Evolutionary conservation across 1,140 invertebrate species (phyloP).

Genomic region (Aleiodes sp.): DNA sequence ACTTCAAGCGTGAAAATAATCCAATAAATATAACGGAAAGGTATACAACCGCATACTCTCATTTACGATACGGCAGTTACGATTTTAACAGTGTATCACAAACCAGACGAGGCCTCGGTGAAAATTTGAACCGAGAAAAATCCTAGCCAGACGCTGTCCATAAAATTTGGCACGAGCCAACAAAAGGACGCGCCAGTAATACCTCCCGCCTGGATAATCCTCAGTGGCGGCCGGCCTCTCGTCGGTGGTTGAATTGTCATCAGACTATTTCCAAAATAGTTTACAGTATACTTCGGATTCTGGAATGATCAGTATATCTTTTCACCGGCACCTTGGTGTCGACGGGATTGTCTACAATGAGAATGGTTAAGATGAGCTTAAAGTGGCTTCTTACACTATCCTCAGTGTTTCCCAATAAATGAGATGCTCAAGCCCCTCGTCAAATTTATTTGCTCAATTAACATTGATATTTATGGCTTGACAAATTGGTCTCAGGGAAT

Average conservation of each 20-base stretch:
- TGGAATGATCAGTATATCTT: background rate
- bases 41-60: too few relatives aligned
- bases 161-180: conserved; percentile 14
- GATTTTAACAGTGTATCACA: too few relatives aligned
- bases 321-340: background rate
- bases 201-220: background rate
- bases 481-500: background rate
- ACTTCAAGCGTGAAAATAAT: too few relatives aligned
- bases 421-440: background rate
- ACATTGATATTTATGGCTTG: background rate
- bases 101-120: background rate
- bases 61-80: too few relatives aligned
- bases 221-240: background rate
- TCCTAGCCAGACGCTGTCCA: background rate
- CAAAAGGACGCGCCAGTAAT: conserved; percentile 9
- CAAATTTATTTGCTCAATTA: background rate
- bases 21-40: too few relatives aligned
- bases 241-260: background rate
- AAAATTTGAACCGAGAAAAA: background rate
- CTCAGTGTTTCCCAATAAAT: background rate
- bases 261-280: background rate
- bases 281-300: background rate
- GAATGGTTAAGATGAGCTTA: background rate
- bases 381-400: background rate
- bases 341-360: background rate